Evolutionary conservation across 2,888 invertebrate species (phyloP).

Genomic region (Macaria liturata): DNA sequence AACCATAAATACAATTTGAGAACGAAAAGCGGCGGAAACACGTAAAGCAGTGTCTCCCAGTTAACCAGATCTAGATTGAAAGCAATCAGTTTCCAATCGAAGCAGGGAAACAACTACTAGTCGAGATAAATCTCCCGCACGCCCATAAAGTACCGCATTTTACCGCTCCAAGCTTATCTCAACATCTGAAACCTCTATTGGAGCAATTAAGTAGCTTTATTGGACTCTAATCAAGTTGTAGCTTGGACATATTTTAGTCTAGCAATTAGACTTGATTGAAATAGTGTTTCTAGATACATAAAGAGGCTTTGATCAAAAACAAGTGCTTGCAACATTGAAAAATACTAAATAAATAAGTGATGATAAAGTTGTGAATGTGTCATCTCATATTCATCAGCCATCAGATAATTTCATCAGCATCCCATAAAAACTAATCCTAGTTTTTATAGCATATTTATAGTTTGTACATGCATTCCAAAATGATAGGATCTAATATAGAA

Average conservation of each 20-base stretch:
- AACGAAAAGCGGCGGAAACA: slow-evolving; percentile 8
- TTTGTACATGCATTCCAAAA: too few relatives aligned
- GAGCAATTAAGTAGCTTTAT: slow-evolving; percentile 13
- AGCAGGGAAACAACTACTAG: slow-evolving; percentile 6
- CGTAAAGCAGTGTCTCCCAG: slow-evolving; percentile 8
- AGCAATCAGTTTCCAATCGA: slow-evolving; percentile 27
- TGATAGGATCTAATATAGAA: too few relatives aligned
- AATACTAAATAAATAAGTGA: too few relatives aligned
- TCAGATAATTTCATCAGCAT: too few relatives aligned
- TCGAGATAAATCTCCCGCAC: too few relatives aligned
- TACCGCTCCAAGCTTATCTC: slow-evolving; percentile 17
- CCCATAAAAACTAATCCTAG: too few relatives aligned
- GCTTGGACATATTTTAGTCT: slow-evolving; percentile 1
- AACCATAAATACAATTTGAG: slow-evolving; percentile 1
- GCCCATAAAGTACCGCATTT: slow-evolving; percentile 5
- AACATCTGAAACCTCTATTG: slow-evolving; percentile 1
- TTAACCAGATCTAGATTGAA: slow-evolving; percentile 24
- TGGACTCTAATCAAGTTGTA: slow-evolving; percentile 5
- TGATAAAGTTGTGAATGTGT: too few relatives aligned
- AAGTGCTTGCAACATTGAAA: too few relatives aligned
- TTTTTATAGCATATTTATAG: too few relatives aligned
- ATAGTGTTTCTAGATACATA: not conserved
- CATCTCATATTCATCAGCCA: too few relatives aligned
- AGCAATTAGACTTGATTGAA: not conserved
- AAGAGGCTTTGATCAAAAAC: too few relatives aligned